Percentiles rank a stretch among this genome's conserved stretches.
phyloP scores from a whole-genome alignment of 1,140 invertebrate species.

The Paraescarpia echinospica region DNA sequence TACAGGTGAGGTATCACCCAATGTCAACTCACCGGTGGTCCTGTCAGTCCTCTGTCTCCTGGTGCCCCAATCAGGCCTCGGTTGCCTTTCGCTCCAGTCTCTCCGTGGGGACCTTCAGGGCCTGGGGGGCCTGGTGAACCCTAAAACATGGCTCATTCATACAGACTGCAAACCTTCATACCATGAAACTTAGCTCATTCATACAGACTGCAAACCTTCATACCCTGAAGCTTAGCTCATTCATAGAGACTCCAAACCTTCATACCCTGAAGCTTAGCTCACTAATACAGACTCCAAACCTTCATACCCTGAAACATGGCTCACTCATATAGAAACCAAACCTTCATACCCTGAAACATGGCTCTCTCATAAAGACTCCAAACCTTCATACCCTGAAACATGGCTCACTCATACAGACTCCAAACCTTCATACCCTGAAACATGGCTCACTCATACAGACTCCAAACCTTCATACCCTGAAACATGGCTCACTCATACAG shows the following conservation, averaged over 20 bases:
- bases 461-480: no score
- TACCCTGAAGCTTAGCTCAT: background rate
- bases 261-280: background rate
- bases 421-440: no score
- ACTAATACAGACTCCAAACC: background rate
- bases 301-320: no score
- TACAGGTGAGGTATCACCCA: no score
- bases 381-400: no score
- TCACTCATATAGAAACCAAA: no score
- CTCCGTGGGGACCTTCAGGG: conserved; percentile 21
- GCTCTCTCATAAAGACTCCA: no score
- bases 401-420: no score
- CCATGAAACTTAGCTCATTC: conserved; percentile 1
- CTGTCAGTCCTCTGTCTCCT: conserved; percentile 61
- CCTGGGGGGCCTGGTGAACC: conserved; percentile 24
- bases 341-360: no score
- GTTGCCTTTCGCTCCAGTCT: conserved; percentile 29
- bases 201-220: background rate
- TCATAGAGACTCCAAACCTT: background rate
- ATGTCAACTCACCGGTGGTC: conserved; percentile 64
- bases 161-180: background rate
- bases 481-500: background rate
- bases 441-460: no score
- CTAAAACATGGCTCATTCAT: conserved; percentile 3
- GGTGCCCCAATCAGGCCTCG: conserved; percentile 19